phyloP scores from a whole-genome alignment of 2,113 vertebrate species.

The Stegostoma tigrinum region DNA sequence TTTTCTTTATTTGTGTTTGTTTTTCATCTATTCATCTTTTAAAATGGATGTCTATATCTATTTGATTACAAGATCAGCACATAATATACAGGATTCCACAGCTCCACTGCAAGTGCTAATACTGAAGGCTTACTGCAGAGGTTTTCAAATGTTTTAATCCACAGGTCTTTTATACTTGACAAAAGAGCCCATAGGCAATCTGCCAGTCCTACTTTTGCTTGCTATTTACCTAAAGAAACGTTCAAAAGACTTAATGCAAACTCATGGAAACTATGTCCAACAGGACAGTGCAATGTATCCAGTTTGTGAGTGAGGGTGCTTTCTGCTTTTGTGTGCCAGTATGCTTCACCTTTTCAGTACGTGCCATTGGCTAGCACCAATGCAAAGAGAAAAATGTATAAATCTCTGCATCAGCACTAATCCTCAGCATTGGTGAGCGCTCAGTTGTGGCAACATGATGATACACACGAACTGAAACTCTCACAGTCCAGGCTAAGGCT shows the following conservation, averaged over 20 bases:
- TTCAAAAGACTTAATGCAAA: too few species aligned
- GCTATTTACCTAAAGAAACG: too few species aligned
- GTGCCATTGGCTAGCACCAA: neutral
- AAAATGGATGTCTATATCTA: neutral
- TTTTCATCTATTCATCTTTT: neutral
- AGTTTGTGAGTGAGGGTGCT: too few species aligned
- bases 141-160: too few species aligned
- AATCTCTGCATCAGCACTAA: neutral
- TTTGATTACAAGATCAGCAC: neutral
- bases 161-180: too few species aligned
- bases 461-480: neutral
- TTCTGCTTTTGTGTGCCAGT: neutral
- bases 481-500: neutral
- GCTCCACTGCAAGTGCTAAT: neutral
- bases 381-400: neutral
- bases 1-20: neutral
- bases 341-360: neutral
- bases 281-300: too few species aligned
- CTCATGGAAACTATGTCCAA: too few species aligned
- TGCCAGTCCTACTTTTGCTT: too few species aligned
- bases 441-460: neutral
- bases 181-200: too few species aligned
- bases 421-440: too few species aligned
- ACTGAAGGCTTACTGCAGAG: neutral
- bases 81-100: neutral